Evolutionary conservation across 1,140 invertebrate species (phyloP), one percentile per base, ranked within the genome.

Genomic region (Plectrocnemia conspersa): DNA sequence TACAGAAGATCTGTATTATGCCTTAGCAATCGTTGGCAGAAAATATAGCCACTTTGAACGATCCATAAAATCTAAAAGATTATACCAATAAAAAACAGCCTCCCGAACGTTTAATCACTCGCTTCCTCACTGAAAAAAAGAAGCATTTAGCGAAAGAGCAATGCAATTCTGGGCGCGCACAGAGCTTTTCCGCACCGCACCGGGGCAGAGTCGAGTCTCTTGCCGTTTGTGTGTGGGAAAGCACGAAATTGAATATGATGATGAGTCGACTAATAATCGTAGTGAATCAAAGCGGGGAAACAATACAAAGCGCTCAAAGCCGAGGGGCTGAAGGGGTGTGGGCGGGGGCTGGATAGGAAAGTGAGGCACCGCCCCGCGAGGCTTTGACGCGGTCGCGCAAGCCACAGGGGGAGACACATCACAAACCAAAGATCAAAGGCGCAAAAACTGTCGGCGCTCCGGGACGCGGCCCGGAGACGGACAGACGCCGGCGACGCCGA

Each of bases 231-330:
- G 44, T 47, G 44, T 23, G 18, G 24, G 42, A 25, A 24, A 27
- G 44, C 3, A n/a, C 25, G 2, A 19, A 50, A 50, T 50, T 27
- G 32, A 50, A 50, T 50, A 50, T 35, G 47, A 38, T 27, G 7
- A 38, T 6, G 47, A 50, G 33, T 50, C 21, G 47, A 29, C 47
- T 50, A 50, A 50, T 50, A 50, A 50, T 50, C 47, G 47, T 21
- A 29, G 42, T 22, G 47, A 50, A 50, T 50, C 47, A 50, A 50
- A 50, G 47, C 47, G 25, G 47, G 47, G n/a, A 15, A 38, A 50
- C 21, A 35, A 38, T 38, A 50, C 33, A 50, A 50, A 50, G 47
- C 35, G 38, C 50, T 42, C 50, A 52, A 44, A 44, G 50, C 23
- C 25, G 38, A 36, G 16, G 35, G 16, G 47, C 27, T 29, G 27